phyloP scores from a whole-genome alignment of 1,140 invertebrate species.

The Drosophila gunungcola region DNA sequence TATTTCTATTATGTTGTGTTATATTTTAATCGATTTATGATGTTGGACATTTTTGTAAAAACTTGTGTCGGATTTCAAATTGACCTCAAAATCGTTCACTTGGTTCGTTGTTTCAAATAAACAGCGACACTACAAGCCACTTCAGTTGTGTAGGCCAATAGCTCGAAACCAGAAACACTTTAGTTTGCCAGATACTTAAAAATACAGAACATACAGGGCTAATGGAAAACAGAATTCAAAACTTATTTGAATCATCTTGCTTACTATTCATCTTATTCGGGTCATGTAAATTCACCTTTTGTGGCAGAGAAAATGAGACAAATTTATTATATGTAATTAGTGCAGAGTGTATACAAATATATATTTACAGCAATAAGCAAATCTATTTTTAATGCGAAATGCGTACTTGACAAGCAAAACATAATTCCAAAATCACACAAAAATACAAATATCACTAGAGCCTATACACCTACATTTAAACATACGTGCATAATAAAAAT shows the following conservation, averaged over 20 bases:
- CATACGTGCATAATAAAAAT: slow-evolving; percentile 19
- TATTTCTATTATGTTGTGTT: slow-evolving; percentile 54
- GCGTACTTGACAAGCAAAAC: slow-evolving; percentile 19
- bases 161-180: not conserved
- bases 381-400: slow-evolving; percentile 36
- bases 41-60: slow-evolving; percentile 34
- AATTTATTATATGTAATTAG: slow-evolving; percentile 41
- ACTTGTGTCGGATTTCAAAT: slow-evolving; percentile 11
- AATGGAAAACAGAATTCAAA: slow-evolving; percentile 10
- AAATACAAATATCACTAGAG: slow-evolving; percentile 21
- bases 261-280: slow-evolving; percentile 8
- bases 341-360: slow-evolving; percentile 44
- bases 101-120: slow-evolving; percentile 16
- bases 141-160: slow-evolving; percentile 10
- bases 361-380: slow-evolving; percentile 42
- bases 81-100: slow-evolving; percentile 14
- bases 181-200: slow-evolving; percentile 48
- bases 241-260: slow-evolving; percentile 22
- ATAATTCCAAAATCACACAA: slow-evolving; percentile 30
- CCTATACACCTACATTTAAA: slow-evolving; percentile 24
- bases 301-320: slow-evolving; percentile 8
- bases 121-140: slow-evolving; percentile 2
- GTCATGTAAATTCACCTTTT: slow-evolving; percentile 6
- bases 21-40: slow-evolving; percentile 27
- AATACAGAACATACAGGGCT: slow-evolving; percentile 22